Percentiles rank a stretch among this genome's conserved stretches.
Evolutionary conservation across 2,888 invertebrate genomes (phyloP).

Genomic region (Apocheima hispidaria): DNA sequence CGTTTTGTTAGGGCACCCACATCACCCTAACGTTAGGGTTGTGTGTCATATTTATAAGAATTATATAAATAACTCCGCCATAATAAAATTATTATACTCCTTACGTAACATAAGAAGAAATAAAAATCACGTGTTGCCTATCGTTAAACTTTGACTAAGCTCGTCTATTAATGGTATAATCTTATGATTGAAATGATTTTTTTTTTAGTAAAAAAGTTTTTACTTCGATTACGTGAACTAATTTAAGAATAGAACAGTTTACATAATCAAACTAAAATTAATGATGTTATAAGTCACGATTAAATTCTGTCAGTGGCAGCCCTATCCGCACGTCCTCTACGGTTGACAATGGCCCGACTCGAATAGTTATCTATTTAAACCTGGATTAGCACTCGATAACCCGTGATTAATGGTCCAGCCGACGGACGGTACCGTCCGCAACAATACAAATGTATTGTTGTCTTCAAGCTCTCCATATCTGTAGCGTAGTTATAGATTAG

Average conservation of each 20-base stretch:
- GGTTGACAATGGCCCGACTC: slow-evolving; percentile 75
- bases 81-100: neutral
- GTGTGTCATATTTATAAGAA: no score
- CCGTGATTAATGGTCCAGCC: slow-evolving; percentile 82
- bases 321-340: slow-evolving; percentile 55
- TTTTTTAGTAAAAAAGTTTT: no score
- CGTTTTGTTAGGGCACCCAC: slow-evolving; percentile 48
- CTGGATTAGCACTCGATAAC: slow-evolving; percentile 87
- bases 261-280: no score
- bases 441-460: slow-evolving; percentile 20
- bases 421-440: slow-evolving; percentile 74
- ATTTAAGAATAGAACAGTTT: no score
- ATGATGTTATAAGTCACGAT: neutral
- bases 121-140: no score
- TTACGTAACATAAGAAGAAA: neutral
- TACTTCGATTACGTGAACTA: no score
- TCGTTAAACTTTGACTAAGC: no score
- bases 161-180: no score
- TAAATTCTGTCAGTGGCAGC: slow-evolving; percentile 47
- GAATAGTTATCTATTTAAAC: slow-evolving; percentile 87
- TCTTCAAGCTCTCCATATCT: neutral
- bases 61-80: no score
- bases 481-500: no score
- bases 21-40: slow-evolving; percentile 31
- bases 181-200: no score